A percentile compares a stretch with the other conserved stretches of the same genome.
phyloP scores from a whole-genome alignment of 2,113 vertebrate species.

The Seriola aureovittata region DNA sequence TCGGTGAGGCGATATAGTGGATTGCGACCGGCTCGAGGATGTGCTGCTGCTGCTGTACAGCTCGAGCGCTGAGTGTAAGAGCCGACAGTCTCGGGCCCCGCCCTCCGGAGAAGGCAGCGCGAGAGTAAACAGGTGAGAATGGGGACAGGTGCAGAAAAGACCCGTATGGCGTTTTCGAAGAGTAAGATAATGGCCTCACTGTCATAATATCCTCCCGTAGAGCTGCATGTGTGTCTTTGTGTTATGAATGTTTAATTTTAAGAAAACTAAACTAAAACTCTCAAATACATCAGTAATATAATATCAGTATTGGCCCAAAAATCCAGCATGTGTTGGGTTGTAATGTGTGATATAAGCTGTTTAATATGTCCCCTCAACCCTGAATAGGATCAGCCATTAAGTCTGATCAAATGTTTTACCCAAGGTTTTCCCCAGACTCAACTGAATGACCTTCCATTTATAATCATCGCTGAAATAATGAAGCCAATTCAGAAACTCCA shows the following conservation, averaged over 20 bases:
- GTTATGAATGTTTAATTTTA: no score
- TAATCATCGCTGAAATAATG: background rate
- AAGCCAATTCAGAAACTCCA: background rate
- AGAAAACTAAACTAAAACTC: no score
- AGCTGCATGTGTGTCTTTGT: no score
- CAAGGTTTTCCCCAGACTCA: background rate
- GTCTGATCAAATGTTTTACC: background rate
- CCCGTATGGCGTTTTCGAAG: no score
- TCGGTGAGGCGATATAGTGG: background rate
- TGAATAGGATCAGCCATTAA: background rate
- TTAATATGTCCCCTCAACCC: background rate
- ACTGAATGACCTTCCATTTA: background rate
- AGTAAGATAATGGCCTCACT: no score
- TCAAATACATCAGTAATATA: no score
- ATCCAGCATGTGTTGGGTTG: no score
- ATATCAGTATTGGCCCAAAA: no score
- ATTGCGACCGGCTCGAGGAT: constrained; percentile 29
- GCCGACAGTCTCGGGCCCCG: constrained; percentile 53
- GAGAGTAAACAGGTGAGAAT: constrained; percentile 62
- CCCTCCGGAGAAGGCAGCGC: constrained; percentile 49
- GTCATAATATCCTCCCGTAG: no score
- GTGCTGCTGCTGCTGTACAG: background rate
- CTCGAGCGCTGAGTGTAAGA: background rate
- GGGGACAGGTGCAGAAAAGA: constrained; percentile 52
- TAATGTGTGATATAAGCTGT: no score